phyloP scores from a whole-genome alignment of 2,888 invertebrate genomes.

The Chrysolina americana region DNA sequence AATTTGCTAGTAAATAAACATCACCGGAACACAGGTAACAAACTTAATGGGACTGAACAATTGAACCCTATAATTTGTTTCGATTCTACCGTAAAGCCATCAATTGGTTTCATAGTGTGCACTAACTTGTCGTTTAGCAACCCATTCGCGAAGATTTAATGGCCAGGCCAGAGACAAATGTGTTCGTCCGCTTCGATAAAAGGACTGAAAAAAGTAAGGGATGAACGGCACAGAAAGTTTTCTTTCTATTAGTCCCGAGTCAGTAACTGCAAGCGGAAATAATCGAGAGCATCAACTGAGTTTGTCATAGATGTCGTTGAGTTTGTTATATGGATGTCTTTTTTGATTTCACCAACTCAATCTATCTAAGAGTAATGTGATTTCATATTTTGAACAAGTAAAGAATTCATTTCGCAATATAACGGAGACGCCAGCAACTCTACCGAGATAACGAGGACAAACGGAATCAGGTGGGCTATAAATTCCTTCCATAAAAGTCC shows the following conservation, averaged over 20 bases:
- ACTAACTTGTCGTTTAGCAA: conserved; percentile 41
- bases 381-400: no score
- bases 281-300: background rate
- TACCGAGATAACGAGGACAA: no score
- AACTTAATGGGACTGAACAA: background rate
- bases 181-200: conserved; percentile 1
- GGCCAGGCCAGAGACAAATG: conserved; percentile 27
- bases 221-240: conserved; percentile 4
- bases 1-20: no score
- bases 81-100: conserved; percentile 25
- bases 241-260: background rate
- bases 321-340: no score
- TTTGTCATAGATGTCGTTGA: background rate
- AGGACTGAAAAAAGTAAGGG: conserved; percentile 4
- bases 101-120: conserved; percentile 38
- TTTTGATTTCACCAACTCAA: no score
- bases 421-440: no score
- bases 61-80: background rate
- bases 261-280: background rate
- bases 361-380: no score
- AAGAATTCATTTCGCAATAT: no score
- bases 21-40: no score
- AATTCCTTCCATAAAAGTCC: no score
- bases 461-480: no score
- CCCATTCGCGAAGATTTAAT: conserved; percentile 40